These are phyloP conservation scores for Caretta caretta DNA, from an alignment of 2,113 vertebrate genomes.

Conservation along the genomic window DNA sequence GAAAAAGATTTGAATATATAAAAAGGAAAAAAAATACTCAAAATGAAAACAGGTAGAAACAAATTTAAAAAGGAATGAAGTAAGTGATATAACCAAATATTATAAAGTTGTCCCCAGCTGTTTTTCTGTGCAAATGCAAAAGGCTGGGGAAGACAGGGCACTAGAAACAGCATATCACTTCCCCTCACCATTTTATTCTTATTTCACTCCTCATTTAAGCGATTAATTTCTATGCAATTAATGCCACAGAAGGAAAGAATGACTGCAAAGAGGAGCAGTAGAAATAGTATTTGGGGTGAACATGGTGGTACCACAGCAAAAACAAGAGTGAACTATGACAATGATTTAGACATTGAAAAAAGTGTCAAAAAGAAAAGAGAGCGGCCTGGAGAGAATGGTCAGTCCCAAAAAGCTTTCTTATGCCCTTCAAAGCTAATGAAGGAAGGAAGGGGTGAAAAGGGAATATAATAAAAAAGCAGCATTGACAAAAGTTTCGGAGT, in stretches of 20 bases:
- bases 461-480: constrained; percentile 66
- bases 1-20: neutral
- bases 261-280: neutral
- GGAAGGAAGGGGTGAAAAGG: constrained; percentile 57
- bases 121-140: neutral
- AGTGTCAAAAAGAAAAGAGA: neutral
- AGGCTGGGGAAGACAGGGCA: neutral
- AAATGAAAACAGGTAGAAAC: constrained; percentile 40
- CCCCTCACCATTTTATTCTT: neutral
- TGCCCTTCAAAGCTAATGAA: constrained; percentile 55
- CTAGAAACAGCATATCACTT: neutral
- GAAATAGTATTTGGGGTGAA: neutral
- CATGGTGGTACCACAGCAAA: neutral
- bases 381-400: constrained; percentile 17
- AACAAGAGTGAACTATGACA: neutral
- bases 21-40: constrained; percentile 24
- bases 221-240: neutral
- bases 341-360: neutral
- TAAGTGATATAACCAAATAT: constrained; percentile 4
- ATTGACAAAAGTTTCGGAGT: constrained; percentile 68
- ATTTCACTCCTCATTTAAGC: neutral
- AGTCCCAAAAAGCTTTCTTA: constrained; percentile 53
- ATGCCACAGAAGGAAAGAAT: neutral
- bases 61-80: constrained; percentile 18
- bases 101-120: neutral